Evolutionary conservation across 2,797 vertebrate species (phyloP).

Genomic region (Harpagifer antarcticus): DNA sequence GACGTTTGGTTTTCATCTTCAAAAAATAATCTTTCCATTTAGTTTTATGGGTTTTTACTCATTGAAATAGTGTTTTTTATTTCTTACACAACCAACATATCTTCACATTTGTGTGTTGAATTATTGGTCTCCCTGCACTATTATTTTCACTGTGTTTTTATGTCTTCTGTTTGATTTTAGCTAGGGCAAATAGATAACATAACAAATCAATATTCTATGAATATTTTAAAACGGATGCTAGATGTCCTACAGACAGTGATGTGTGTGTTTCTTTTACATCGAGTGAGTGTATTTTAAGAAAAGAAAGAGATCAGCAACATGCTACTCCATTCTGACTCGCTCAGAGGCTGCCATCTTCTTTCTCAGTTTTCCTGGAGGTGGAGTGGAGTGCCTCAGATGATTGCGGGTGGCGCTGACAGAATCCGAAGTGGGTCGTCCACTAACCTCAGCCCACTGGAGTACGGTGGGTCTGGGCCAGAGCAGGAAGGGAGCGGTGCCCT

Average conservation of each 20-base stretch:
- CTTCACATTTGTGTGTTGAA: not conserved
- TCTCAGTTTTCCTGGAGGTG: conserved; percentile 46
- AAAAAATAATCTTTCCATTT: not conserved
- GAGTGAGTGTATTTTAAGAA: conserved; percentile 22
- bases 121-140: not conserved
- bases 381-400: conserved; percentile 45
- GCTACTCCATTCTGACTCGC: conserved; percentile 30
- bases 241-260: not conserved
- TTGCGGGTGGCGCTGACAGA: conserved; percentile 58
- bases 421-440: conserved; percentile 70
- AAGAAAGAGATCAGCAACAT: conserved; percentile 18
- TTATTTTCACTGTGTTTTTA: not conserved
- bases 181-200: not conserved
- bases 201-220: not conserved
- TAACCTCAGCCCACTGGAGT: conserved; percentile 62
- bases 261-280: conserved; percentile 5
- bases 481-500: conserved; percentile 57
- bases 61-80: not conserved
- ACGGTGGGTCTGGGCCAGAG: conserved; percentile 55
- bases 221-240: conserved; percentile 1
- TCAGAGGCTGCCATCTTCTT: conserved; percentile 35
- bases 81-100: not conserved
- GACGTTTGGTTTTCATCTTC: not conserved
- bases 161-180: conserved; percentile 3
- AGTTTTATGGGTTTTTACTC: not conserved